Base-by-base conservation (phyloP, 2,113 vertebrate genomes). In the Mellivora capensis region DNA sequence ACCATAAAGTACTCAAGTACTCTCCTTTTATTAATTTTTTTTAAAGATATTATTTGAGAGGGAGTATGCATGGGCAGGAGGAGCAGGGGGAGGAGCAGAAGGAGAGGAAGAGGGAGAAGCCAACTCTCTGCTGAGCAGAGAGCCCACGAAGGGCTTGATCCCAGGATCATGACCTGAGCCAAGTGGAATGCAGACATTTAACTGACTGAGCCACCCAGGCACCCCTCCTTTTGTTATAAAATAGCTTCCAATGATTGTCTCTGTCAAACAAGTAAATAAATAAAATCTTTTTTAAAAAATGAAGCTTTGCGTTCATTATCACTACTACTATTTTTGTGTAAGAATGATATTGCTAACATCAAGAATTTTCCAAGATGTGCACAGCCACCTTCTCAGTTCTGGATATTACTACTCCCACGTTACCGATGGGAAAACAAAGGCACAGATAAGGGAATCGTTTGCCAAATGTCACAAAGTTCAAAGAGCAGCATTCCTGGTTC, bases 351-450 rank as follows among this genome's bases (percentile, higher is more conserved):
- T 47, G 31, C 39, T 79, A 80, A 90, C 34, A 52, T 49, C 64
- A 88, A 95, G 61, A 85, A 88, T 71, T 95, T 88, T 47, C 37
- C 77, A 93, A 96, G 37, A 93, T 84, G 52, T 72, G 79, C 47
- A 74, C 20, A 91, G n/a, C n/a, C 23, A 95, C 52, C 15, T 76
- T 83, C 62, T 74, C 71, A 88, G 61, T 20, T 95, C 29, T 74
- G 49, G n/a, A 7, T 52, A 82, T 57, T 86, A 72, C 23, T n/a
- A 80, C 6, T n/a, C 7, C 31, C 47, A 77, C 62, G 93, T 96
- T 81, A 94, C 27, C 90, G 31, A 98, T 18, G 44, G 37, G 39
- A 83, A 96, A 93, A 91, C 82, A 94, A 94, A 88, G 34, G 17
- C 59, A 92, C 59, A 93, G 72, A 64, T 52, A 83, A 95, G 25